Evolutionary conservation across 2,113 vertebrate species (phyloP).

Genomic region (Chaetura pelagica): DNA sequence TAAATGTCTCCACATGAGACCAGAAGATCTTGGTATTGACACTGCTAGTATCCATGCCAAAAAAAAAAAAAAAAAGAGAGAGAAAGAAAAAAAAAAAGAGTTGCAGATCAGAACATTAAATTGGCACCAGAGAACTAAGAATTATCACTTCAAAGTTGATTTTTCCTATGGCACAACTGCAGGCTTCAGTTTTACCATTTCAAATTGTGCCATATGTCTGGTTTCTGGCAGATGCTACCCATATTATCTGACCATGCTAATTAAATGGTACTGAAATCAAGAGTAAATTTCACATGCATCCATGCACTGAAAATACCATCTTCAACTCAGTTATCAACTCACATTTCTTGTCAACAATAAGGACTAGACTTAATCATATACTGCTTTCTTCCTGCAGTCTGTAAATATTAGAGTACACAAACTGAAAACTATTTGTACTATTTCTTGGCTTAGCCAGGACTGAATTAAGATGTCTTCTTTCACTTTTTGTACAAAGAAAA

Average conservation of each 20-base stretch:
- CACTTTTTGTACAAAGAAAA: not conserved
- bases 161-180: not conserved
- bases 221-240: not conserved
- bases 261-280: not conserved
- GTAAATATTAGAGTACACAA: not conserved
- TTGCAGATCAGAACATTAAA: not conserved
- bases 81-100: not conserved
- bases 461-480: slow-evolving; percentile 6
- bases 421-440: not conserved
- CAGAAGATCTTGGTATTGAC: not conserved
- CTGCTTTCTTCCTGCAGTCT: not conserved
- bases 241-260: not conserved
- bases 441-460: not conserved
- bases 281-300: not conserved
- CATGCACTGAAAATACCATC: not conserved
- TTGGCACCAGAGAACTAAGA: not conserved
- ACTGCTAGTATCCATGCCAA: not conserved
- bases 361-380: not conserved
- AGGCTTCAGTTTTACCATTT: not conserved
- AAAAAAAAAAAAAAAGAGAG: not conserved
- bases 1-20: not conserved
- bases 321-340: not conserved
- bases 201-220: not conserved
- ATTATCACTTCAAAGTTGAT: not conserved
- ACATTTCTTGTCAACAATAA: not conserved